These are phyloP conservation scores for Bugula neritina DNA, from an alignment of 2,888 invertebrate genomes.

Conservation along the genomic window DNA sequence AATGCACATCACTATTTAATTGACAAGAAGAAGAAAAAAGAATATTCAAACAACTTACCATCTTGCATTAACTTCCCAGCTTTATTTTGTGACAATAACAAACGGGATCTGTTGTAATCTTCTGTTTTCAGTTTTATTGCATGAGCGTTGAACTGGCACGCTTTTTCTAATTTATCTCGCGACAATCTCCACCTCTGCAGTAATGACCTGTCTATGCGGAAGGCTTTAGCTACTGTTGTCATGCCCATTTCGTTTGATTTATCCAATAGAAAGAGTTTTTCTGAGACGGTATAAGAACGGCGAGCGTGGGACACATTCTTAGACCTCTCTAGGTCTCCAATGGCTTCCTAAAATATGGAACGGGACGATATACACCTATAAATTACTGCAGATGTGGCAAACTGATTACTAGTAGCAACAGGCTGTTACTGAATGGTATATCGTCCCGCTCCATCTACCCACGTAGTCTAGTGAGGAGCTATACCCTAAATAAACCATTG, in stretches of 20 bases:
- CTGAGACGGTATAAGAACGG: background rate
- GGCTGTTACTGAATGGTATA: too few relatives aligned
- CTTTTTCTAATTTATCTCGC: background rate
- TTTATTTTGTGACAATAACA: too few relatives aligned
- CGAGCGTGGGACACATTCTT: background rate
- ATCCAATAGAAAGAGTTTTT: background rate
- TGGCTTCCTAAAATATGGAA: background rate
- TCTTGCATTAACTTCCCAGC: too few relatives aligned
- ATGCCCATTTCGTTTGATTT: background rate
- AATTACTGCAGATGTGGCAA: too few relatives aligned
- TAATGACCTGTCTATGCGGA: background rate
- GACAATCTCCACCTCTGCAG: background rate
- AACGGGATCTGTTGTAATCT: background rate
- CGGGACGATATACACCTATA: background rate
- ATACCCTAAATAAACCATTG: too few relatives aligned
- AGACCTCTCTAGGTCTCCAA: background rate
- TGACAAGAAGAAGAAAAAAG: too few relatives aligned
- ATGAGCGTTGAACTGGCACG: background rate
- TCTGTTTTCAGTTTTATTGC: background rate
- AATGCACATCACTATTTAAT: too few relatives aligned
- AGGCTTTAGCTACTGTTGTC: background rate
- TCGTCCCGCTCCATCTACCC: background rate
- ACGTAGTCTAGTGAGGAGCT: too few relatives aligned
- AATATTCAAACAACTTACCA: too few relatives aligned
- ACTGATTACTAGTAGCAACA: too few relatives aligned